A percentile compares a stretch with the other conserved stretches of the same genome.
Conservation (phyloP, 2,113 vertebrate genomes). For the Pongo pygmaeus region DNA sequence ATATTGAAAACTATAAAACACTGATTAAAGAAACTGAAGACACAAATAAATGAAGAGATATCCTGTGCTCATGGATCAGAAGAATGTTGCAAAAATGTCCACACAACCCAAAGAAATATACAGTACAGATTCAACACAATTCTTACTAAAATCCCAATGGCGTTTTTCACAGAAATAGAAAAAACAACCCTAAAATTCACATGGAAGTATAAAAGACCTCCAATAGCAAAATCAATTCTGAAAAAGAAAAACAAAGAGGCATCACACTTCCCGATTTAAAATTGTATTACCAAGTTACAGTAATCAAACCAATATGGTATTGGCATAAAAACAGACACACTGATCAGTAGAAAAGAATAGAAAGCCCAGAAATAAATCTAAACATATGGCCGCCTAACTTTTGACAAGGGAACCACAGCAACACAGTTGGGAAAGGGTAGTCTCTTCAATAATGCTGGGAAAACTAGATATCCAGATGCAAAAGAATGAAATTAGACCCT, state of each 20-base stretch:
- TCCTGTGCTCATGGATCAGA: neutral
- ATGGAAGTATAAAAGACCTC: neutral
- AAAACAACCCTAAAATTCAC: neutral
- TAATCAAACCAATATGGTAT: neutral
- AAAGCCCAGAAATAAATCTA: neutral
- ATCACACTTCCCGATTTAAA: neutral
- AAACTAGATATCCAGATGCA: neutral
- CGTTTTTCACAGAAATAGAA: neutral
- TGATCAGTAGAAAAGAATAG: neutral
- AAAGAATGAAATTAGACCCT: neutral
- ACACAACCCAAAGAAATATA: neutral
- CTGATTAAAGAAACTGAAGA: neutral
- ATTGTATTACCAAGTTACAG: neutral
- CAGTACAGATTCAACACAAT: neutral
- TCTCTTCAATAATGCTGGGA: neutral
- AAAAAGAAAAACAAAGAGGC: neutral
- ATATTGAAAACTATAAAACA: neutral
- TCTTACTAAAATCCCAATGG: neutral
- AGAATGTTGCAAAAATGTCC: neutral
- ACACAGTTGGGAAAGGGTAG: neutral
- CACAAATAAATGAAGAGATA: neutral
- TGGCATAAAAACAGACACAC: neutral
- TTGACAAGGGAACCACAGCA: neutral
- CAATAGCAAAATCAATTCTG: neutral
- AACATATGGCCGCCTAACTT: neutral